phyloP scores from a whole-genome alignment of 2,888 invertebrate genomes.

The Galeruca laticollis region DNA sequence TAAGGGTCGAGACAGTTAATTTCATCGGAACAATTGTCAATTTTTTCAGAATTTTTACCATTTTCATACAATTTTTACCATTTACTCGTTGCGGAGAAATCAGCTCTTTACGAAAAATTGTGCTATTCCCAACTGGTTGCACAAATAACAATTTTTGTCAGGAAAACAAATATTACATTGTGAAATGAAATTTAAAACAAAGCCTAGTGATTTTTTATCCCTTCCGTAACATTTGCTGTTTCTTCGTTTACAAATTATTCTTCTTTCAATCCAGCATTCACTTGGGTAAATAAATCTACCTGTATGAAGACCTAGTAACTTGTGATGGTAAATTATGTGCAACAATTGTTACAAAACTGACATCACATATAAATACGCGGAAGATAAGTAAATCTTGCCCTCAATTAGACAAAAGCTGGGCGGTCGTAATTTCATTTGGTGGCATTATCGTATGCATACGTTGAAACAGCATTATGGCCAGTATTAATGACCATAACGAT shows the following conservation, averaged over 20 bases:
- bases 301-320: neutral
- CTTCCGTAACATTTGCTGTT: no score
- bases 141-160: no score
- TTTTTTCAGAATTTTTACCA: no score
- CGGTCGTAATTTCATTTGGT: conserved; percentile 37
- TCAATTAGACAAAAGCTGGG: conserved; percentile 36
- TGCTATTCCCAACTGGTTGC: no score
- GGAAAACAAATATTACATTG: no score
- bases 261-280: neutral
- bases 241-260: neutral
- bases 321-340: neutral
- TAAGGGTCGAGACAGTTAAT: no score
- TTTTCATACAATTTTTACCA: no score
- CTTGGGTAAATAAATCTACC: neutral
- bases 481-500: conserved; percentile 39
- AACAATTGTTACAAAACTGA: conserved; percentile 19
- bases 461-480: conserved; percentile 35
- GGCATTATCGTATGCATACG: conserved; percentile 38
- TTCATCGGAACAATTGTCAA: no score
- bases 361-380: neutral
- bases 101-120: no score
- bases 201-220: no score
- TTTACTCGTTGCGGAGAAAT: no score
- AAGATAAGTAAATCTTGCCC: conserved; percentile 32
- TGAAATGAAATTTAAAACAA: no score